Percentiles rank a stretch among this genome's conserved stretches.
Evolutionary conservation across 2,888 invertebrate genomes (phyloP).

Genomic region (Helleia helle): DNA sequence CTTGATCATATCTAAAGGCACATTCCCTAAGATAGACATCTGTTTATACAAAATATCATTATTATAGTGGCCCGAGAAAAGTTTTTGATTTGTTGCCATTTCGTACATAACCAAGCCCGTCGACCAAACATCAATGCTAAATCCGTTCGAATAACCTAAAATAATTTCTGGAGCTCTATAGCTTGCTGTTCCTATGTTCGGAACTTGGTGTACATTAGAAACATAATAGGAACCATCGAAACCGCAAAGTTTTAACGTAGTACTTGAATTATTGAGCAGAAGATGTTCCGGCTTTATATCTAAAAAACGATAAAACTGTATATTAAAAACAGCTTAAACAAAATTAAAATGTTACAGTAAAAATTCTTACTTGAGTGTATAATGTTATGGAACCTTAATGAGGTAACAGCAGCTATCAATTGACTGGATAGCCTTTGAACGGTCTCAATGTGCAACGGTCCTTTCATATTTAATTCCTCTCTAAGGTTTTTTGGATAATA

Average conservation of each 20-base stretch:
- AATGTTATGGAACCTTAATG: constrained; percentile 34
- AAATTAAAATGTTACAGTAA: too few relatives aligned
- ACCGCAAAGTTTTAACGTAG: constrained; percentile 41
- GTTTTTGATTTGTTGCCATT: constrained; percentile 33
- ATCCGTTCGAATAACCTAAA: constrained; percentile 34
- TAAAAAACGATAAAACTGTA: constrained; percentile 27
- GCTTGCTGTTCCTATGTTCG: constrained; percentile 28
- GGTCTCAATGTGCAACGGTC: constrained; percentile 32
- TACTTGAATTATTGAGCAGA: constrained; percentile 29
- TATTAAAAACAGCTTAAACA: too few relatives aligned
- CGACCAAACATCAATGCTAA: constrained; percentile 46
- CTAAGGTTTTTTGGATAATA: constrained; percentile 40
- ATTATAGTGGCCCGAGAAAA: constrained; percentile 33
- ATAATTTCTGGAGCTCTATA: constrained; percentile 52
- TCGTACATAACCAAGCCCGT: constrained; percentile 42
- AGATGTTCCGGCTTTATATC: constrained; percentile 50
- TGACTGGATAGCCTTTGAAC: constrained; percentile 39
- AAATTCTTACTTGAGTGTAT: constrained; percentile 39
- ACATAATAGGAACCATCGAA: constrained; percentile 36
- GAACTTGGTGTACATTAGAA: constrained; percentile 11
- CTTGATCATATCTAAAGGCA: constrained; percentile 33
- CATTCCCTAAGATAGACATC: constrained; percentile 30
- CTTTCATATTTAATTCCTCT: constrained; percentile 24
- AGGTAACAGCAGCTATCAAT: constrained; percentile 35
- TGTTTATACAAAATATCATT: constrained; percentile 40